Base-by-base conservation (phyloP, 2,888 invertebrate species). In the Napeogenes inachia region DNA sequence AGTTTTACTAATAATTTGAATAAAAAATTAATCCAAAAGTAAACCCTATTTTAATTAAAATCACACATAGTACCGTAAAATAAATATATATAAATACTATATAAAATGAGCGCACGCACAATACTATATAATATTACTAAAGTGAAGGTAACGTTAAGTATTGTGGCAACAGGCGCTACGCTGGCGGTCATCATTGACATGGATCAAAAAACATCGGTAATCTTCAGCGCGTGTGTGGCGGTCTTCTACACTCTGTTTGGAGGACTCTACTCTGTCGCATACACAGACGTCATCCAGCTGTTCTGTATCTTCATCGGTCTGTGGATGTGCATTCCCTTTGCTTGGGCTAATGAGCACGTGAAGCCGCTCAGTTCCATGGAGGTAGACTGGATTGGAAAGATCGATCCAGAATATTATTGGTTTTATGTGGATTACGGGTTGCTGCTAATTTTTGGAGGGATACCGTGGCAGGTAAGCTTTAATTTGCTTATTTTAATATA, bases 301-400 rank as follows among this genome's bases (percentile, higher is more conserved):
- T 97, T 98, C 91, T 99, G 98, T 90, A 99, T 99, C 80, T 98
- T 99, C 88, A 94, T 99, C 75, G 99, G 99, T 42, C 91, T 99
- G 84, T 99, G 99, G 99, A 94, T 99, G 93, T 98, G 98, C 82
- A 97, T 99, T 70, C 99, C 99, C 0, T 99, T 98, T 81, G 98
- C 98, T 12, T 95, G 98, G 95, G 91, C 93, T 67, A 95, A 97
- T 87, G 94, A 95, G 21, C 95, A 96, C 77, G 98, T 98, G 12
- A 92, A 93, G 76, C 94, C 97, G 30, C 92, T 98, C 68, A 92
- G 95, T 67, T 93, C 94, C 50, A 94, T 95, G 92, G 94, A 96
- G 35, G 94, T 95, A 59, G 96, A 97, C 80, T 98, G 98, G 98
- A 95, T 98, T 68, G 98, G 98, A 2, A 87, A 91, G 59, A 91